Conservation (phyloP, 2,888 invertebrate genomes). For the Teinopalpus imperialis region DNA sequence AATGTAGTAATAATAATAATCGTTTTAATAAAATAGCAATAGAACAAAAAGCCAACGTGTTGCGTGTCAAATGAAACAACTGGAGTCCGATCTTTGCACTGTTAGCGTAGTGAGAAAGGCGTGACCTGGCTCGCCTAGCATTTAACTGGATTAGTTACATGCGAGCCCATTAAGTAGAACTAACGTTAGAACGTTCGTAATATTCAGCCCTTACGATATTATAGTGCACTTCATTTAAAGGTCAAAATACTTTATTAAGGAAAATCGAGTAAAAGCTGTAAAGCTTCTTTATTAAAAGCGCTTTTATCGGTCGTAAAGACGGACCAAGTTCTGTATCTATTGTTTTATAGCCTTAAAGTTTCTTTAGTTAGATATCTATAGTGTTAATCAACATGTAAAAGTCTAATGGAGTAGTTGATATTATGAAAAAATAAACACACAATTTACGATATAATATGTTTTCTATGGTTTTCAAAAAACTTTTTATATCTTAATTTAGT, state of each 20-base stretch:
- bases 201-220: conserved; percentile 9
- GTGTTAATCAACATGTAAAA: too few relatives aligned
- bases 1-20: too few relatives aligned
- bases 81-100: conserved; percentile 10
- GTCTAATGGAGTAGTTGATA: too few relatives aligned
- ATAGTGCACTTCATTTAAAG: conserved; percentile 13
- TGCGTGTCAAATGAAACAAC: conserved; percentile 22
- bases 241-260: conserved; percentile 12
- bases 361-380: too few relatives aligned
- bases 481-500: too few relatives aligned
- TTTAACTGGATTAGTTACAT: conserved; percentile 25
- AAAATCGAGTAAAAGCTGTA: conserved; percentile 6
- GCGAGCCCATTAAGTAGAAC: conserved; percentile 16
- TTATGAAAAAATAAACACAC: too few relatives aligned
- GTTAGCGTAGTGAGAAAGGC: conserved; percentile 24
- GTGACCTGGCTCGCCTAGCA: conserved; percentile 25
- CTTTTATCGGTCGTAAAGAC: too few relatives aligned
- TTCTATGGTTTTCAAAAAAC: too few relatives aligned
- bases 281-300: too few relatives aligned
- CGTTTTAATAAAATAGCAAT: conserved; percentile 29
- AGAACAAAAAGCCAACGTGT: conserved; percentile 20
- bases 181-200: conserved; percentile 8
- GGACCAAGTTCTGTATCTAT: too few relatives aligned
- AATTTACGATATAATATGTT: too few relatives aligned
- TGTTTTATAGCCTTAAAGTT: too few relatives aligned